Conservation (phyloP, 2,797 vertebrate genomes). For the Cryptoprocta ferox region DNA sequence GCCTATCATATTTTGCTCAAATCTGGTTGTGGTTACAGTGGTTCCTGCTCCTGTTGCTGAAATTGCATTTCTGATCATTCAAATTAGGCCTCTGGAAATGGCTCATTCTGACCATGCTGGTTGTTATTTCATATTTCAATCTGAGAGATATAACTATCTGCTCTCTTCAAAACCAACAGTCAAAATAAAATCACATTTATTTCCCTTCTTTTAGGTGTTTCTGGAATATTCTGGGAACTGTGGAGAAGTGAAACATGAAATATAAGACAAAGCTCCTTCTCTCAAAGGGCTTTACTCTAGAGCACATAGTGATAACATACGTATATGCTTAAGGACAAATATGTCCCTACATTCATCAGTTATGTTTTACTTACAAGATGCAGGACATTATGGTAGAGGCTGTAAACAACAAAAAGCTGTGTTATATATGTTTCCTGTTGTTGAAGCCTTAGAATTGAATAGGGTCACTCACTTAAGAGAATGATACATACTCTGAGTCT, state of each 20-base stretch:
- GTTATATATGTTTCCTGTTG: not conserved
- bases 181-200: not conserved
- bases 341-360: not conserved
- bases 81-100: not conserved
- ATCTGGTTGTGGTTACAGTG: not conserved
- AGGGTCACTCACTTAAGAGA: not conserved
- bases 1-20: not conserved
- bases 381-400: not conserved
- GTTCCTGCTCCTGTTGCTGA: slow-evolving; percentile 33
- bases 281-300: not conserved
- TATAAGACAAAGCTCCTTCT: not conserved
- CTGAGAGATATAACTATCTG: not conserved
- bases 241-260: not conserved
- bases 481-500: not conserved
- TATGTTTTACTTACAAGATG: not conserved
- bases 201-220: not conserved
- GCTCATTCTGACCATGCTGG: not conserved
- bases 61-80: slow-evolving; percentile 46
- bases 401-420: not conserved
- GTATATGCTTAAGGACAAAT: not conserved
- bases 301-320: not conserved
- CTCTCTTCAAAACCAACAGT: not conserved
- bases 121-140: slow-evolving; percentile 16
- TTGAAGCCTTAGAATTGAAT: not conserved
- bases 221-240: not conserved